Evolutionary conservation across 2,888 invertebrate species (phyloP), one percentile per base, ranked within the genome.

Genomic region (Eugnorisma glareosa): DNA sequence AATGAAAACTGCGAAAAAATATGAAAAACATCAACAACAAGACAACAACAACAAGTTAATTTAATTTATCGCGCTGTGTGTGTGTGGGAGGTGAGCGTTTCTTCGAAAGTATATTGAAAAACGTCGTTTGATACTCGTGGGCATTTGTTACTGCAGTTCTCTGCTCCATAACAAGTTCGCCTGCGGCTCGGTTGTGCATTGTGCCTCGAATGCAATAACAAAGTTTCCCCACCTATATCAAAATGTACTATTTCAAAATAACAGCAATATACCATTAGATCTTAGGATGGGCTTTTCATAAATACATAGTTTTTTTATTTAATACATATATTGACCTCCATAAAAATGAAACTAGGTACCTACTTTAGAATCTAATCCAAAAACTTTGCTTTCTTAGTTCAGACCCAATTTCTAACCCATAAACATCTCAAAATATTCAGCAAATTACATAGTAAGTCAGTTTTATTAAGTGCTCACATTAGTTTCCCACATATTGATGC

Each of bases 401-500:
- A 66, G 45, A 66, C 18, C 43, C 45, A 61, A 83, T 77, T 64
- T 54, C 51, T 21, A 7, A 10, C 2, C 24, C 8, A 66, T 69
- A 79, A 80, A 82, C 59, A 64, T 75, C 10, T 67, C 57, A 67
- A 61, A 72, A 72, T 79, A 68, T 68, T 59, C 35, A 57, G 31
- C 43, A 75, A 66, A 73, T 69, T 61, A 75, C 59, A 72, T 11
- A 66, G 45, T 72, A 71, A 61, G 37, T 86, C 86, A 79, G 68
- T 79, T 77, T 83, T 83, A 84, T 84, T 79, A 86, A 83, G 79
- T 79, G 61, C 31, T 43, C 59, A 45, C 73, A 75, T 79, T 85
- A 70, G 35, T 85, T 54, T 73, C n/a, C 24, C 40, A 63, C 79
- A 28, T 67, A 78, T 51, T 82, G 63, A 82, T 71, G 59, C 24